A percentile compares a stretch with the other conserved stretches of the same genome.
Evolutionary conservation across 2,113 vertebrate genomes (phyloP).

Genomic region (Heliornis fulica): DNA sequence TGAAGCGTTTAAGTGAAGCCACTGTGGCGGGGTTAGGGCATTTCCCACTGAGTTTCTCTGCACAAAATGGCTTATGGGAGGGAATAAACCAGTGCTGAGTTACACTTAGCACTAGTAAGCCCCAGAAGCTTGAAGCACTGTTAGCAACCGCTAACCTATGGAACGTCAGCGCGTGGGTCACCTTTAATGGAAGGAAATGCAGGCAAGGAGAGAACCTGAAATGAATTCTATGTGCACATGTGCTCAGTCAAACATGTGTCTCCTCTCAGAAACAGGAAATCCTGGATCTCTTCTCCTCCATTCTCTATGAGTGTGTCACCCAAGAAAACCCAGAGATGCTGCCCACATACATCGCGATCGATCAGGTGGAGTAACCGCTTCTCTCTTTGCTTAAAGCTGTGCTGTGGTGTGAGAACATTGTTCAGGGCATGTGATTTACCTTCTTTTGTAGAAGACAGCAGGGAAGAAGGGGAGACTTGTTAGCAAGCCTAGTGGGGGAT

Average conservation of each 20-base stretch:
- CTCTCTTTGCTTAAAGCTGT: background rate
- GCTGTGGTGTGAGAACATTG: background rate
- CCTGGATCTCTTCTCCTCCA: conserved; percentile 88
- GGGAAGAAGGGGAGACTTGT: background rate
- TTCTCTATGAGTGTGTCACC: conserved; percentile 95
- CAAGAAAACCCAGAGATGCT: conserved; percentile 98
- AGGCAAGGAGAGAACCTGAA: background rate
- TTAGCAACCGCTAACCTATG: background rate
- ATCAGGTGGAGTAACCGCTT: conserved; percentile 81
- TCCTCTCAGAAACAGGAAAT: conserved; percentile 86
- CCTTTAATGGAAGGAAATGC: background rate
- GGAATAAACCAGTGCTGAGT: background rate
- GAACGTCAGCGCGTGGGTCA: background rate
- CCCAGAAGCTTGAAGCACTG: background rate
- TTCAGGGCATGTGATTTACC: accelerated
- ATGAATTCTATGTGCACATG: background rate
- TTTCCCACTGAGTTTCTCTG: background rate
- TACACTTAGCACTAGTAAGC: background rate
- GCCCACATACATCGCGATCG: conserved; percentile 92
- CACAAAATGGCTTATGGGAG: background rate
- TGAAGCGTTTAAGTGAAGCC: background rate
- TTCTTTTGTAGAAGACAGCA: background rate
- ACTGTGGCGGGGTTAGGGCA: background rate
- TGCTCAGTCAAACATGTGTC: background rate
- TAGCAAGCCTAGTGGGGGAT: background rate